Evolutionary conservation across 2,113 vertebrate genomes (phyloP), one percentile per base, ranked within the genome.

Genomic region (Centropus unirufus): DNA sequence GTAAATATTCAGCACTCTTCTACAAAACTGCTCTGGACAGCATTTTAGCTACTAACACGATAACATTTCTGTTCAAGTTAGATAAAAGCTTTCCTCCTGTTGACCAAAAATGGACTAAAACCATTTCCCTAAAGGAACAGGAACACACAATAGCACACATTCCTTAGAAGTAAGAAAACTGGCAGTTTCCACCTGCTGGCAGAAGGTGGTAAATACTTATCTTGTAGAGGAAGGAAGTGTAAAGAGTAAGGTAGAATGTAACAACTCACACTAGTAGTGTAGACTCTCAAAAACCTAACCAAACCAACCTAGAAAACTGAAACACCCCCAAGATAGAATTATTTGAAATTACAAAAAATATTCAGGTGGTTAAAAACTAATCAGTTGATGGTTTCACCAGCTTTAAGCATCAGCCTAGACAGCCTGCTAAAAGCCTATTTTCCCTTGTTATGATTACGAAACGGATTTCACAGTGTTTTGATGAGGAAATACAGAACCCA

Each of bases 121-220:
- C 5, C 36, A 69, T 47, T 82, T 78, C 8, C 8, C 21, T 1
- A 40, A 49, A 76, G 13, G 19, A 87, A 61, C 0, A 51, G 9
- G 17, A 68, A 62, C 23, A 29, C 40, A 64, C 16, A 70, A 2
- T 16, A 90, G 51, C 0, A 0, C 20, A 67, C 14, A 24, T 3
- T 22, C 21, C 76, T 24, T 9, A 0, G 5, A 47, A 81, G 27
- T 7, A 76, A 76, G 57, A 39, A 74, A 80, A 74, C 76, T 73
- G 75, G 58, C 67, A 87, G 83, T 84, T 97, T 95, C 91, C 90
- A 95, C 76, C 91, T 95, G 62, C 83, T 96, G 88, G 90, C 57
- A 89, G 52, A 89, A 90, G 55, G 61, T 1, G 12, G 94, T 83
- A 96, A 91, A 76, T 40, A 75, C 69, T 23, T 55, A 11, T 2